A percentile compares a stretch with the other conserved stretches of the same genome.
Evolutionary conservation across 2,797 vertebrate species (phyloP).

Genomic region (Pampus argenteus): DNA sequence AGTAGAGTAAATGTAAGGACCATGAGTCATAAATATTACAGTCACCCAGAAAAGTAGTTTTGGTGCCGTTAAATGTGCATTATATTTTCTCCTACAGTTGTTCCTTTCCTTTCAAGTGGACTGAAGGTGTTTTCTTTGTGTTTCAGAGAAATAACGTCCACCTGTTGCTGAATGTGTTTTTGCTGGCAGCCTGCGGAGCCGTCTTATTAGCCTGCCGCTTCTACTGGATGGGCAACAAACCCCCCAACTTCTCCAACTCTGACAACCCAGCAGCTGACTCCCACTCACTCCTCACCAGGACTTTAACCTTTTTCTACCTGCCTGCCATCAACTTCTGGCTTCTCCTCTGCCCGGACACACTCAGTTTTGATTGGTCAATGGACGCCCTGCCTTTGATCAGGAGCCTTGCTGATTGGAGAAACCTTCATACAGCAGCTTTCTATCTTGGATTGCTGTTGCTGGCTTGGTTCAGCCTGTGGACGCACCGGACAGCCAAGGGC

Average conservation of each 20-base stretch:
- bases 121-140: slow-evolving; percentile 57
- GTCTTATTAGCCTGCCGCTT: slow-evolving; percentile 91
- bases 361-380: slow-evolving; percentile 99
- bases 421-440: slow-evolving; percentile 90
- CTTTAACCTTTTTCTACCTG: slow-evolving; percentile 93
- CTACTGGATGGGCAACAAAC: slow-evolving; percentile 99
- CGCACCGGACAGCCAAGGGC: slow-evolving; percentile 66
- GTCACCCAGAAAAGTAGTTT: slow-evolving; percentile 42
- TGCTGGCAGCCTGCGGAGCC: slow-evolving; percentile 91
- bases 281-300: slow-evolving; percentile 89
- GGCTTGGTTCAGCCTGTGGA: slow-evolving; percentile 87
- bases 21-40: slow-evolving; percentile 43
- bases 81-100: not conserved
- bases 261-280: slow-evolving; percentile 98
- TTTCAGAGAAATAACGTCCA: slow-evolving; percentile 91
- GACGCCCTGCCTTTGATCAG: slow-evolving; percentile 95
- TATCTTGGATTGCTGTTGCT: slow-evolving; percentile 89
- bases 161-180: slow-evolving; percentile 90
- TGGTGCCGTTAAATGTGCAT: slow-evolving; percentile 9
- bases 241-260: slow-evolving; percentile 99
- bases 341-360: slow-evolving; percentile 93
- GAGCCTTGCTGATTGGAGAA: slow-evolving; percentile 91
- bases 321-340: slow-evolving; percentile 96
- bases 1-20: slow-evolving; percentile 32
- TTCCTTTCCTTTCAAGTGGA: slow-evolving; percentile 14